Evolutionary conservation across 2,888 invertebrate species (phyloP).

Genomic region (Xestia xanthographa): DNA sequence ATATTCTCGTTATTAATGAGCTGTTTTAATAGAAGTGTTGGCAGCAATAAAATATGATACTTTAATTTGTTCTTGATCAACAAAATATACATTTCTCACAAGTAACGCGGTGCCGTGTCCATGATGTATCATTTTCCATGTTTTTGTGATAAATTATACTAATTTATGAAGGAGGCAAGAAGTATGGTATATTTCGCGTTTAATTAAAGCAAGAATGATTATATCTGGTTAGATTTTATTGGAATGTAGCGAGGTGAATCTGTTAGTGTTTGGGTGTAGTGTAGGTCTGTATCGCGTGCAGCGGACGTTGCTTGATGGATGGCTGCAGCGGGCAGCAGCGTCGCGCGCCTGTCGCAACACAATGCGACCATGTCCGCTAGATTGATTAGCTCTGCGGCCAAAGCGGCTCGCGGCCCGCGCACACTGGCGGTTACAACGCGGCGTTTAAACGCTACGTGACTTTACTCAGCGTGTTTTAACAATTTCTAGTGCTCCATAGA

Average conservation of each 20-base stretch:
- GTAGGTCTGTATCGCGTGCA: conserved; percentile 43
- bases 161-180: conserved; percentile 1
- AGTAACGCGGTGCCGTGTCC: conserved; percentile 22
- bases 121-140: conserved; percentile 35
- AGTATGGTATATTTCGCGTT: conserved; percentile 23
- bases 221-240: conserved; percentile 31
- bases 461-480: conserved; percentile 4
- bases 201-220: conserved; percentile 18
- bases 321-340: conserved; percentile 63
- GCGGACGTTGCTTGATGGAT: conserved; percentile 69
- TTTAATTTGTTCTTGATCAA: conserved; percentile 52
- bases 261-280: conserved; percentile 48
- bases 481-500: conserved; percentile 25
- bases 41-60: conserved; percentile 55
- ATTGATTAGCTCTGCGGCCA: conserved; percentile 68
- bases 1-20: conserved; percentile 40
- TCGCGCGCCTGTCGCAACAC: conserved; percentile 71
- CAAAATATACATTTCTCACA: conserved; percentile 41
- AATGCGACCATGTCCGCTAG: conserved; percentile 70
- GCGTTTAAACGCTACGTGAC: conserved; percentile 45
- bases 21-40: conserved; percentile 39
- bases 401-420: conserved; percentile 24
- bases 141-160: conserved; percentile 22
- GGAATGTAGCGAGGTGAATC: conserved; percentile 45
- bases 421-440: conserved; percentile 51